phyloP scores from a whole-genome alignment of 2,888 invertebrate species.

The Drosophila merina region DNA sequence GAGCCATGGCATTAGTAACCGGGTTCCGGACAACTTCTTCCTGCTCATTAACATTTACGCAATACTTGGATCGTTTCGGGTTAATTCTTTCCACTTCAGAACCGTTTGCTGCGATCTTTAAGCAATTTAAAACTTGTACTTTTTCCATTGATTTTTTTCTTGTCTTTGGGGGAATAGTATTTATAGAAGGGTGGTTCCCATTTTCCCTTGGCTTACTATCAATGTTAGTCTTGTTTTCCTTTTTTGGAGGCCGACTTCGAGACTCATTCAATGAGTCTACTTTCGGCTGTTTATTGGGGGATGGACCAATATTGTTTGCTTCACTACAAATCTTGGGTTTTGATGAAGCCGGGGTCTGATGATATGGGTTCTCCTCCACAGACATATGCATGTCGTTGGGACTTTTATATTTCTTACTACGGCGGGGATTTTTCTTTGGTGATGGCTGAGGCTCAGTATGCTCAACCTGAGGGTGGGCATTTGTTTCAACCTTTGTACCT shows the following conservation, averaged over 20 bases:
- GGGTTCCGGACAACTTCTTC: no score
- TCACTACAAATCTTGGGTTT: not conserved
- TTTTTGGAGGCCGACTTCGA: no score
- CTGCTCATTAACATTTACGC: no score
- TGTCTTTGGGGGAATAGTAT: not conserved
- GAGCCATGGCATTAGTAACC: no score
- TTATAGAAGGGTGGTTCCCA: not conserved
- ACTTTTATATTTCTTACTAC: not conserved
- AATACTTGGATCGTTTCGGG: no score
- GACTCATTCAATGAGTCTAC: not conserved
- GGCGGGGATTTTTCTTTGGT: not conserved
- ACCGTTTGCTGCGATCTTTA: not conserved
- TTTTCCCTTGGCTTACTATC: not conserved
- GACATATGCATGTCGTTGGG: not conserved
- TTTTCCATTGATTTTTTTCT: not conserved
- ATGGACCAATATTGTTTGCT: not conserved
- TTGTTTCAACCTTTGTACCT: conserved; percentile 28
- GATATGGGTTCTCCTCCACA: not conserved
- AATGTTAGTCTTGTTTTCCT: not conserved
- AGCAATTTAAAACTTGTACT: not conserved
- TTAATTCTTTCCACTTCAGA: not conserved
- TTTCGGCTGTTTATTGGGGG: not conserved
- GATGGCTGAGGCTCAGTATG: not conserved
- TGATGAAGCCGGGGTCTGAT: no score
- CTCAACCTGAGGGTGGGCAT: conserved; percentile 61